Conservation (phyloP, 1,140 invertebrate genomes). For the Drosophila sucinea region DNA sequence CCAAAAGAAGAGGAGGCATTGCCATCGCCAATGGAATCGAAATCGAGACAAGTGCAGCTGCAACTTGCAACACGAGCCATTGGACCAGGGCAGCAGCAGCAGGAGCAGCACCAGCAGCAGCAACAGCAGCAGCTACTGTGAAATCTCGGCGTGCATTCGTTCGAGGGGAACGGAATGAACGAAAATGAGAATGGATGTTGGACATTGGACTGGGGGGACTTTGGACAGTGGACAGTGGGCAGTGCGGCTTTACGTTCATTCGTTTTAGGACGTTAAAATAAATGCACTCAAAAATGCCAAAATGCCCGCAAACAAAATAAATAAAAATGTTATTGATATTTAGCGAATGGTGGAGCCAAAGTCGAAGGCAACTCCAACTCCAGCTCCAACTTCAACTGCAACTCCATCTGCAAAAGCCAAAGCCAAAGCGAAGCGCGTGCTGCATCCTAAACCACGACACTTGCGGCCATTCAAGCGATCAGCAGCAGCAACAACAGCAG, state of each 20-base stretch:
- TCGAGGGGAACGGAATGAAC: constrained; percentile 22
- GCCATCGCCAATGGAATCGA: constrained; percentile 38
- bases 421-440: constrained; percentile 47
- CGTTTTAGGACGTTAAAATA: constrained; percentile 76
- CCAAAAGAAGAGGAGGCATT: constrained; percentile 25
- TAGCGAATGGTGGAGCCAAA: constrained; percentile 60
- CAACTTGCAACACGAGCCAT: constrained; percentile 55
- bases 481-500: not conserved
- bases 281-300: constrained; percentile 81
- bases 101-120: too few relatives aligned
- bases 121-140: constrained; percentile 38
- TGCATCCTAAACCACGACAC: constrained; percentile 59
- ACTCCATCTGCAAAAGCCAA: not conserved
- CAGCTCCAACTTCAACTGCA: not conserved
- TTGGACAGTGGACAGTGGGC: constrained; percentile 9
- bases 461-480: constrained; percentile 59
- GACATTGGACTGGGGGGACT: constrained; percentile 2
- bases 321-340: constrained; percentile 81
- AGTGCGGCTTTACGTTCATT: constrained; percentile 40
- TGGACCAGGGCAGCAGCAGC: constrained; percentile 43
- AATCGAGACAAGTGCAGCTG: constrained; percentile 64
- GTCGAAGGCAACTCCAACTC: not conserved
- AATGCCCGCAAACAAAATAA: constrained; percentile 80
- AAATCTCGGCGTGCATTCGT: constrained; percentile 67
- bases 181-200: constrained; percentile 9